phyloP scores from a whole-genome alignment of 1,140 invertebrate species.

The Cydia amplana region DNA sequence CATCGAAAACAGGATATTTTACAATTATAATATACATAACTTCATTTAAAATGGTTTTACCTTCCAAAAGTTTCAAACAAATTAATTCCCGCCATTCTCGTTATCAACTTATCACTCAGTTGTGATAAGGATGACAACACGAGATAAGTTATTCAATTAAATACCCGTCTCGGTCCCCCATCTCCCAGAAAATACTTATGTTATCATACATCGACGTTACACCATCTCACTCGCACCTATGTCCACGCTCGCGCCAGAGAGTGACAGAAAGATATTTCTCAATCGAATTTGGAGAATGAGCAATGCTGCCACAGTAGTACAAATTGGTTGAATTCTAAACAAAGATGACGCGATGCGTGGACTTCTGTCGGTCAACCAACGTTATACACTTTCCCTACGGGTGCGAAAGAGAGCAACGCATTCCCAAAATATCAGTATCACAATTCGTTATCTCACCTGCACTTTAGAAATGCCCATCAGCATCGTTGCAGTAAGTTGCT shows the following conservation, averaged over 20 bases:
- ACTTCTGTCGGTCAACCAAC: conserved; percentile 45
- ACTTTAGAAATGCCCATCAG: conserved; percentile 81
- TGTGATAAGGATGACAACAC: conserved; percentile 31
- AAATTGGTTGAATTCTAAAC: conserved; percentile 70
- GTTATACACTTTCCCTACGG: conserved; percentile 36
- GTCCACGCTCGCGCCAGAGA: conserved; percentile 47
- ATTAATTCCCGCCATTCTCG: conserved; percentile 11
- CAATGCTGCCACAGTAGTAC: conserved; percentile 56
- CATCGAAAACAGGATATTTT: no score
- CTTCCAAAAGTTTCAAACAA: not conserved
- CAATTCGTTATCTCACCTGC: conserved; percentile 71
- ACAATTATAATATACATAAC: no score
- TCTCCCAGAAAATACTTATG: not conserved
- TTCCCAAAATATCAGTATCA: conserved; percentile 57
- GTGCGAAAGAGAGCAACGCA: conserved; percentile 68
- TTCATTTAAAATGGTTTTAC: not conserved
- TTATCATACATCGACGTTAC: conserved; percentile 19
- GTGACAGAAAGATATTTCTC: conserved; percentile 70
- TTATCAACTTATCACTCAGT: conserved; percentile 24
- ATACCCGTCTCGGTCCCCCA: conserved; percentile 35
- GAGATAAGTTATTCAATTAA: conserved; percentile 30
- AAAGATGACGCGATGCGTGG: conserved; percentile 71
- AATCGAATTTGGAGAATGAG: conserved; percentile 67
- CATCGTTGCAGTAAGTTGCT: conserved; percentile 82
- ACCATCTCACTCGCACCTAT: conserved; percentile 39